Percentiles rank a stretch among this genome's conserved stretches.
phyloP scores from a whole-genome alignment of 2,888 invertebrate genomes.

The Netelia fuscicornis region DNA sequence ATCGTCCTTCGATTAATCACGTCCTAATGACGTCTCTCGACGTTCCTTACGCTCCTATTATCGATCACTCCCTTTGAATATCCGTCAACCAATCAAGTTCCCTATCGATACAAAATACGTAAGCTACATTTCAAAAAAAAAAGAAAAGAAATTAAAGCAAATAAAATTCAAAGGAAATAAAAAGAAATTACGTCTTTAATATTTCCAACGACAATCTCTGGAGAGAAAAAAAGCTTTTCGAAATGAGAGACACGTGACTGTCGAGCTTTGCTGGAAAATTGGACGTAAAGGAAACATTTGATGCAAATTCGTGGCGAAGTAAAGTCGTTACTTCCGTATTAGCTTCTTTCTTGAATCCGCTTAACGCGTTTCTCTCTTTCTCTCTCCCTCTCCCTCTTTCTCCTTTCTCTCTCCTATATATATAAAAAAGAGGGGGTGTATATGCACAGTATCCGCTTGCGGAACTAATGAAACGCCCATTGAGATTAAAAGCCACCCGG shows the following conservation, averaged over 20 bases:
- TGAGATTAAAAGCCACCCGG: constrained; percentile 7
- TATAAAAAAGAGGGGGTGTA: too few species aligned
- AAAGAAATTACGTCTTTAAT: too few species aligned
- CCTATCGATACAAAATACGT: neutral
- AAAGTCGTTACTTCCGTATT: neutral
- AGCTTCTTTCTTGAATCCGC: neutral
- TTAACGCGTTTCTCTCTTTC: neutral
- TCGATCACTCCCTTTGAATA: constrained; percentile 35
- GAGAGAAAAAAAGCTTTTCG: too few species aligned
- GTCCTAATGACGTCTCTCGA: constrained; percentile 37
- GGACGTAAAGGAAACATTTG: neutral
- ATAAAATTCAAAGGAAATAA: neutral
- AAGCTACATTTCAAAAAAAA: neutral
- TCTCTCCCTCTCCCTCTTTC: too few species aligned
- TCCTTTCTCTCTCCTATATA: too few species aligned
- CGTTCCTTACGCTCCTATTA: constrained; percentile 24
- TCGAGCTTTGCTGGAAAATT: constrained; percentile 1
- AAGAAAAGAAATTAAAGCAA: neutral
- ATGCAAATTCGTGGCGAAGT: neutral
- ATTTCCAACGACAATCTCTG: too few species aligned
- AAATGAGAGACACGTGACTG: too few species aligned
- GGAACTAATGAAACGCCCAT: constrained; percentile 67
- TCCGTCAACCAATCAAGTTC: neutral
- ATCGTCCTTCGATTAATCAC: constrained; percentile 51
- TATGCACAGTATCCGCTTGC: constrained; percentile 27